Percentiles rank a stretch among this genome's conserved stretches.
Evolutionary conservation across 2,797 vertebrate species (phyloP).

Genomic region (Dendrocincla fuliginosa): DNA sequence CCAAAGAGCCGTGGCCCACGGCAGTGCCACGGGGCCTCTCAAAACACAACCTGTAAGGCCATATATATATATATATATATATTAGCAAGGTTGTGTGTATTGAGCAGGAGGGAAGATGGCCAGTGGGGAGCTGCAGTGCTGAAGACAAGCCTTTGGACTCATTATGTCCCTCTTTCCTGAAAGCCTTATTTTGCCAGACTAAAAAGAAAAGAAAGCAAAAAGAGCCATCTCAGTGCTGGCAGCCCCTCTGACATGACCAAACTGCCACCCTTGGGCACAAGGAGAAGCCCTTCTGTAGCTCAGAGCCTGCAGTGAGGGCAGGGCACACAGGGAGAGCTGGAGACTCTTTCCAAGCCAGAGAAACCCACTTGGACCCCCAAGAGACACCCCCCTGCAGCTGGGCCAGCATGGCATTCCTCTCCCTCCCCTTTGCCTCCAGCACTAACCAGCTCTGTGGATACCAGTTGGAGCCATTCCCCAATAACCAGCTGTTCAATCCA

Average conservation of each 20-base stretch:
- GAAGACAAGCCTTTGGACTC: neutral
- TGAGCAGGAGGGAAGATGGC: neutral
- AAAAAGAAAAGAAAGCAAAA: neutral
- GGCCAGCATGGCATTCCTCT: fast-evolving
- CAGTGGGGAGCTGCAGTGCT: fast-evolving
- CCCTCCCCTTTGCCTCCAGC: neutral
- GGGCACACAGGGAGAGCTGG: neutral
- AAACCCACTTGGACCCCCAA: neutral
- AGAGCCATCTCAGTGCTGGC: neutral
- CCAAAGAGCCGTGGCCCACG: neutral
- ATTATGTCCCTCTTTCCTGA: fast-evolving
- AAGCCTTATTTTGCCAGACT: neutral
- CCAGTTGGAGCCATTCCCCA: neutral
- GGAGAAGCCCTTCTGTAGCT: neutral
- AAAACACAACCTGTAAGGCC: neutral
- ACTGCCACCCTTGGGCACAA: neutral
- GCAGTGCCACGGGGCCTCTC: fast-evolving
- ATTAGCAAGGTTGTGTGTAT: neutral
- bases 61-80: no score
- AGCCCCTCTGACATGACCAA: neutral
- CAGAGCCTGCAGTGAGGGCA: neutral
- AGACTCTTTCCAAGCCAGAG: neutral
- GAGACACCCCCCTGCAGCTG: fast-evolving
- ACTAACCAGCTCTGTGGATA: fast-evolving
- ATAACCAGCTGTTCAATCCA: neutral